Percentiles rank a stretch among this genome's conserved stretches.
Conservation (phyloP, 1,140 invertebrate species). For the Scaptomyza pallida region DNA sequence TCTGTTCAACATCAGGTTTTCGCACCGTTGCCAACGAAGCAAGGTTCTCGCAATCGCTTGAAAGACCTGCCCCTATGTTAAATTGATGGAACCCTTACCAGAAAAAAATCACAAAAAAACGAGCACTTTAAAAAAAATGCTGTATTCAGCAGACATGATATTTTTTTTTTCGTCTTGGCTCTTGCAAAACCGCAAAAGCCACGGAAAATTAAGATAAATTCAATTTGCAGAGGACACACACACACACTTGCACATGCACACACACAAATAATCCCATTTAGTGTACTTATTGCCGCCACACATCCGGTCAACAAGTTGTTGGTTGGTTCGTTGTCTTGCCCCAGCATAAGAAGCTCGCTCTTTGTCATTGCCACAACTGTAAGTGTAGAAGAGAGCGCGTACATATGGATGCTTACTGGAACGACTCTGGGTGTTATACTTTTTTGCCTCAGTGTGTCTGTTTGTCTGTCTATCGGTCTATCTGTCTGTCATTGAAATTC, state of each 20-base stretch:
- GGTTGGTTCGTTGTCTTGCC: constrained; percentile 27
- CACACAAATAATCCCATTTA: constrained; percentile 76
- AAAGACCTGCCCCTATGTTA: constrained; percentile 14
- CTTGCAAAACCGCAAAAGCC: constrained; percentile 25
- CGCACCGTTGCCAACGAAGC: constrained; percentile 15
- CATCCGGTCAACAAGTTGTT: constrained; percentile 78
- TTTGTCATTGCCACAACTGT: constrained; percentile 70
- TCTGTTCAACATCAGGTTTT: constrained; percentile 40
- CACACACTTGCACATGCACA: constrained; percentile 9
- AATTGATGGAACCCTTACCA: background rate
- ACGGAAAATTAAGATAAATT: constrained; percentile 53
- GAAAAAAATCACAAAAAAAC: no score
- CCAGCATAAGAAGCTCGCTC: constrained; percentile 38
- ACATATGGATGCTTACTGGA: constrained; percentile 20
- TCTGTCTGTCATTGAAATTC: constrained; percentile 73
- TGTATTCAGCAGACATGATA: constrained; percentile 23
- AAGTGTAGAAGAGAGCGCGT: constrained; percentile 23
- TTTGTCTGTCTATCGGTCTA: constrained; percentile 35
- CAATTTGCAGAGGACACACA: constrained; percentile 34
- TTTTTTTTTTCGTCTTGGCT: constrained; percentile 4
- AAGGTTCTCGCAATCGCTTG: background rate
- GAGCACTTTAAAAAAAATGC: constrained; percentile 27
- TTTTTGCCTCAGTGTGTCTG: constrained; percentile 4
- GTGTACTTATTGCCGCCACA: constrained; percentile 73
- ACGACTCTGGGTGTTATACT: constrained; percentile 25